Conservation (phyloP, 2,888 invertebrate species). For the Tricholauxania praeusta region DNA sequence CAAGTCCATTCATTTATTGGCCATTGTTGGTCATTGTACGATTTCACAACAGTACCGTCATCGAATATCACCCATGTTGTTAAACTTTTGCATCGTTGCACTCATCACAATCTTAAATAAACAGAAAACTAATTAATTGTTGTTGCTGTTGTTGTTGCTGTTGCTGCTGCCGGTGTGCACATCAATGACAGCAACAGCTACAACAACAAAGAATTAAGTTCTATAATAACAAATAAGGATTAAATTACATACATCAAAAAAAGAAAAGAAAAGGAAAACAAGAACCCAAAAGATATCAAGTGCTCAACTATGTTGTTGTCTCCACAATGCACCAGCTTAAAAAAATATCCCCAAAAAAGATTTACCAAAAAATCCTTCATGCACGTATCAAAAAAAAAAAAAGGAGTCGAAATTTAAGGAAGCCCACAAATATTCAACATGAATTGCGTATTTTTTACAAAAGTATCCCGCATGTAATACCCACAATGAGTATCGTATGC, state of each 20-base stretch:
- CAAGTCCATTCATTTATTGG: no score
- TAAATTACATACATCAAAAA: not conserved
- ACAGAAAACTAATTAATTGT: constrained; percentile 29
- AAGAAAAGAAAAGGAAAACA: not conserved
- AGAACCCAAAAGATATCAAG: not conserved
- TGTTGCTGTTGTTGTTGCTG: constrained; percentile 7
- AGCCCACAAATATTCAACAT: constrained; percentile 26
- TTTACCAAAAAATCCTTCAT: not conserved
- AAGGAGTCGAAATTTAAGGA: constrained; percentile 13
- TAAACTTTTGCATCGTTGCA: constrained; percentile 36
- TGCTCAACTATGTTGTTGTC: not conserved
- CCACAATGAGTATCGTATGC: constrained; percentile 18
- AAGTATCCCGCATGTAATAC: not conserved
- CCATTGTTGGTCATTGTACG: no score
- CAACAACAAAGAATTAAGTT: not conserved
- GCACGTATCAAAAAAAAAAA: not conserved
- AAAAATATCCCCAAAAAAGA: constrained; percentile 8
- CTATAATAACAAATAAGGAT: not conserved
- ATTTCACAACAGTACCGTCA: not conserved
- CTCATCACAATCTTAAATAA: constrained; percentile 37
- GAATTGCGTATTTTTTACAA: not conserved
- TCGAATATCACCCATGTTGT: constrained; percentile 27
- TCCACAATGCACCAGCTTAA: constrained; percentile 8
- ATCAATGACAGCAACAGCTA: not conserved
- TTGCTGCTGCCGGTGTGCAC: not conserved